Conservation (phyloP, 35 echinoderm and acorn worm species). For the Ophiothrix spiculata region DNA sequence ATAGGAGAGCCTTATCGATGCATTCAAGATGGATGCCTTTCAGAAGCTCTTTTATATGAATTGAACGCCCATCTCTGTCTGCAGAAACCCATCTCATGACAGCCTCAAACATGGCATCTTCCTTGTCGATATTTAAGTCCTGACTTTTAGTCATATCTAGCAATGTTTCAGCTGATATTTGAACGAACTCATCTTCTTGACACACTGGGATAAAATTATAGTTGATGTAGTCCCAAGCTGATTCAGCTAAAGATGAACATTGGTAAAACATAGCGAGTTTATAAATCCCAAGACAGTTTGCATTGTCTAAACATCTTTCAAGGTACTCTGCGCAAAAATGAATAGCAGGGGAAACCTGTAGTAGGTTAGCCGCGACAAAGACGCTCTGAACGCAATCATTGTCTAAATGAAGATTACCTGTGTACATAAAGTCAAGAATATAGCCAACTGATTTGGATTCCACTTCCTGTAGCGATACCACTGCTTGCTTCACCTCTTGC, state of each 20-base stretch:
- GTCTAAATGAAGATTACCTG: constrained; percentile 41
- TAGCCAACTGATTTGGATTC: constrained; percentile 34
- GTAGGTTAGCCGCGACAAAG: constrained; percentile 56
- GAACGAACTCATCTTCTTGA: constrained; percentile 88
- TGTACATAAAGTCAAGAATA: constrained; percentile 68
- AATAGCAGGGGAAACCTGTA: constrained; percentile 55
- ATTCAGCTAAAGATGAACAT: constrained; percentile 43
- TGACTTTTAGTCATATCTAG: constrained; percentile 69
- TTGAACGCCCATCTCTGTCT: background rate
- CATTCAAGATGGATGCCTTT: background rate
- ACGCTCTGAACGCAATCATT: constrained; percentile 62
- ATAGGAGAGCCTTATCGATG: background rate
- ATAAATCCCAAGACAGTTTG: constrained; percentile 65
- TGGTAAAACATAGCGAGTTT: constrained; percentile 41
- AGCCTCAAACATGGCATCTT: constrained; percentile 78
- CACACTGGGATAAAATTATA: constrained; percentile 74
- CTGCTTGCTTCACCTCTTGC: constrained; percentile 36
- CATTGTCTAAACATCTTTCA: constrained; percentile 43
- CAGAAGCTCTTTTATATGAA: background rate
- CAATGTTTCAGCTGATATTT: constrained; percentile 58
- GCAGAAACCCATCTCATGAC: constrained; percentile 45
- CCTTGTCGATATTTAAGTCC: constrained; percentile 70
- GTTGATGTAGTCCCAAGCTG: constrained; percentile 66
- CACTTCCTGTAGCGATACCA: constrained; percentile 29
- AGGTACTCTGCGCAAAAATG: constrained; percentile 72